Evolutionary conservation across 1,140 invertebrate species (phyloP), one percentile per base, ranked within the genome.

Genomic region (Neotoxoptera formosana): DNA sequence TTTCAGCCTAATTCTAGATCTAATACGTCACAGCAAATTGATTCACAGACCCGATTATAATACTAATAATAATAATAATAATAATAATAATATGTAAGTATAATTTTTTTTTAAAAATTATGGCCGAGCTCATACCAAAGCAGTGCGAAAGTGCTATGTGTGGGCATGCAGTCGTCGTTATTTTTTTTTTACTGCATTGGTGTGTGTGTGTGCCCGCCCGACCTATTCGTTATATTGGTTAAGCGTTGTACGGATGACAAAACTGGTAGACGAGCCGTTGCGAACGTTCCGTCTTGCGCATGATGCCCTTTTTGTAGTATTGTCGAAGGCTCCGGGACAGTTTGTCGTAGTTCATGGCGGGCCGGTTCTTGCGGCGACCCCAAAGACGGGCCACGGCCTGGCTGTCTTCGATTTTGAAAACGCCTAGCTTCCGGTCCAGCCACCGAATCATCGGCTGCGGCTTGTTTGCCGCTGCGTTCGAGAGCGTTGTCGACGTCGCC

Each of bases 281-380:
- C 93, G 98, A 99, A 76, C 99, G 96, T 95, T 99, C 98, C 7
- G 99, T 99, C 95, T 99, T 99, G 96, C 99, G 99, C 98, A 99
- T 99, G 95, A 99, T 99, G 84, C 99, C 99, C 95, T 99, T 99
- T 95, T 99, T 99, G 96, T 99, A 99, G 96, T 99, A 99, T 95
- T 99, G 99, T 34, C 99, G 96, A 94, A 99, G 99, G 94, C 99
- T 99, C 84, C 99, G 97, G 93, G 98, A 99, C 56, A 99, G 96
- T 95, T 99, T 99, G 96, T 99, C 99, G 96, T 99, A 99, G 96
- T 99, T 99, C 99, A 99, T 99, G 7, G 99, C 98, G 0, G 99
- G 99, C 25, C 99, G 96, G 96, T 99, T 99, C 95, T 99, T 99
- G 84, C 99, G 96, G 94, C 98, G 97, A 67, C 99, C 99, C 99